Base-by-base conservation (phyloP, 2,888 invertebrate genomes). In the Xestia rhomboidea region DNA sequence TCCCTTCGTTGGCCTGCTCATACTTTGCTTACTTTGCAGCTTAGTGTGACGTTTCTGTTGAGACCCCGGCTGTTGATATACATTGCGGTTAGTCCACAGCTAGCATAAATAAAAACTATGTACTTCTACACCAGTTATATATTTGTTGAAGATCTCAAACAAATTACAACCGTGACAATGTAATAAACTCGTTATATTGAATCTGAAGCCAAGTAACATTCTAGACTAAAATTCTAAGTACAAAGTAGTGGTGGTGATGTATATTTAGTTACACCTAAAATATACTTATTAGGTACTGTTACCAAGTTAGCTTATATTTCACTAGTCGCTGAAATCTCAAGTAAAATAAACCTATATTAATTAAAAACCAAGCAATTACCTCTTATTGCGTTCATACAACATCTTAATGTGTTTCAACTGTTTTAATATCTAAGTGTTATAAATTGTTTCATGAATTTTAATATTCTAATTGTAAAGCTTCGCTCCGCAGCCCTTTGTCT, bases 391-490 rank as follows among this genome's bases (percentile, higher is more conserved):
- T 68, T 78, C 73, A 77, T 77, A 81, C 73, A 74, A 73, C 81
- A 70, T 73, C 67, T 68, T 67, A 72, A 71, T 76, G 60, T 68
- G 67, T 74, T 84, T 73, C 70, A 68, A 70, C 82, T 74, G 75
- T 68, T 83, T 73, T 71, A 77, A 73, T 70, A 73, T 86, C 46
- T 73, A 73, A 85, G 73, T 71, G 63, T 76, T 62, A 78, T 71
- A 67, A 83, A 76, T 70, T 70, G 68, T 76, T 82, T 70, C 67
- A 70, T 77, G 68, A 76, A 83, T 85, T 82, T 85, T 82, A 81
- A 82, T 85, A 80, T 69, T 86, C 68, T 21, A 72, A 83, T 81
- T 86, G 77, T 67, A 70, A 57, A 30, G 64, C 44, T 72, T 68
- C 57, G 66, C 77, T 70, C 72, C 70, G 46, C 77, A 85, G 38